Conservation (phyloP, 2,888 invertebrate genomes). For the Serrognathus titanus region DNA sequence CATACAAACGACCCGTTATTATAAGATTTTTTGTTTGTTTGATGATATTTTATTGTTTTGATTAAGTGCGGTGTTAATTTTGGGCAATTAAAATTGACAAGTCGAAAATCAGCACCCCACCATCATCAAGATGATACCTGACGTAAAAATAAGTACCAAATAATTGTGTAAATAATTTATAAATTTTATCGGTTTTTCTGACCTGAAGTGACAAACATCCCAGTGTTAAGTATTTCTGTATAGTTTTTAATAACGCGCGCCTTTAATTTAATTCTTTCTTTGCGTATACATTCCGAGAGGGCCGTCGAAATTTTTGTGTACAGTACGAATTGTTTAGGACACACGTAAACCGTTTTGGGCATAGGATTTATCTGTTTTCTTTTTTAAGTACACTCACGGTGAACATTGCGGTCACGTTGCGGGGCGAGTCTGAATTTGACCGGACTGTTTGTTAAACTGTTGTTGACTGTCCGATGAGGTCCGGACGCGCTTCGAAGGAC, state of each 20-base stretch:
- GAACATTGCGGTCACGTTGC: constrained; percentile 32
- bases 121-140: constrained; percentile 32
- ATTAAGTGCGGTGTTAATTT: constrained; percentile 3
- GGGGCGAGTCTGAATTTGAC: constrained; percentile 30
- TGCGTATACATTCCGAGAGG: constrained; percentile 19
- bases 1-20: no score
- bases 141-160: constrained; percentile 37
- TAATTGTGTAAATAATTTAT: constrained; percentile 35
- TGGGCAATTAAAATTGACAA: no score
- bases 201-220: constrained; percentile 18
- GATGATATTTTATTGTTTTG: no score
- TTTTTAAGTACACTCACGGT: constrained; percentile 9
- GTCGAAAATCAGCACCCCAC: constrained; percentile 5
- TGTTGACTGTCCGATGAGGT: constrained; percentile 25
- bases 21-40: no score
- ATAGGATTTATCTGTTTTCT: no score
- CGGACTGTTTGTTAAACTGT: constrained; percentile 26
- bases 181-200: constrained; percentile 26
- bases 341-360: constrained; percentile 6
- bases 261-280: constrained; percentile 14
- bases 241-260: neutral
- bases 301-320: neutral
- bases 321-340: constrained; percentile 22
- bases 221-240: constrained; percentile 18
- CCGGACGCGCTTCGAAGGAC: constrained; percentile 4